Evolutionary conservation across 2,797 vertebrate species (phyloP), one percentile per base, ranked within the genome.

Genomic region (Urocyon cinereoargenteus): DNA sequence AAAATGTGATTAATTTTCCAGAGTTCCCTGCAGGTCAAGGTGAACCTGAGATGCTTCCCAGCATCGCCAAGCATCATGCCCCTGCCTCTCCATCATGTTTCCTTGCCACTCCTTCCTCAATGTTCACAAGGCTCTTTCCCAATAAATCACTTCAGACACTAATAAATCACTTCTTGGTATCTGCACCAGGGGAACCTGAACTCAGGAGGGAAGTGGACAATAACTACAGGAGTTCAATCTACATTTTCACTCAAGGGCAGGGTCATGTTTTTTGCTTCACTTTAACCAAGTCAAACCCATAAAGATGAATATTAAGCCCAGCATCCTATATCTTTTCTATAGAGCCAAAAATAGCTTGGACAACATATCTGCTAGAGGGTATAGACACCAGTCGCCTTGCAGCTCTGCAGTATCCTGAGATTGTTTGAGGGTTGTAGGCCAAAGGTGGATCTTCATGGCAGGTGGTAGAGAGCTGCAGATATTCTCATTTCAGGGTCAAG

Each of bases 381-480:
- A 1, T 4, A 1, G 40, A 91, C 21, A 8, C 10, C 1, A 6
- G 34, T 21, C 28, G 57, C 24, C 45, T 68, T 18, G 6, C 9
- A 2, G 78, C 24, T 11, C 8, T 18, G 14, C 49, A 61, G 55
- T 24, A 21, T 4, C 57, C 70, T 40, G 57, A 79, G 31, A 16
- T 40, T 3, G 4, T 26, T 16, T 7, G n/a, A 21, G 4, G 16
- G n/a, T 61, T 1, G 0, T n/a, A n/a, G 75, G 31, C 51, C 66
- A 81, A 24, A 61, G 1, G 5, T 21, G 28, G n/a, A 26, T 2
- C 40, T 8, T 34, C 31, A 70, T 0, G 1, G 21, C 2, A 26
- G 12, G n/a, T 7, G 2, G 10, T 36, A 11, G 59, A 55, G 4
- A 82, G 28, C n/a, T 5, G 40, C 9, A 3, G 4, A 7, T 19